Evolutionary conservation across 2,113 vertebrate species (phyloP).

Genomic region (Myiagra hebetior): DNA sequence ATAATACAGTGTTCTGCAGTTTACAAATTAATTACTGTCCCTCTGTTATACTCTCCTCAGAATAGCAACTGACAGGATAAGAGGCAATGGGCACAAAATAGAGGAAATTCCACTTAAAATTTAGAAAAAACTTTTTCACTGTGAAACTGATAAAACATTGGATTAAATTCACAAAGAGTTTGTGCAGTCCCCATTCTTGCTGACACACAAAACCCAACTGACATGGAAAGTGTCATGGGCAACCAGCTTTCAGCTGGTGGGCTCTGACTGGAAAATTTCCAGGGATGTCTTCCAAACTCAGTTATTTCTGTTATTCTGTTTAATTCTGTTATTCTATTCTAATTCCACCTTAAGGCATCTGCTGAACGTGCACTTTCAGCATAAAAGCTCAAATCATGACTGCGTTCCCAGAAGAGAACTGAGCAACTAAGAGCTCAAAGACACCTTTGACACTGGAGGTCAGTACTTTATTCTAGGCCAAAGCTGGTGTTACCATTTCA

Average conservation of each 20-base stretch:
- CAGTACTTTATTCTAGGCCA: background rate
- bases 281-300: background rate
- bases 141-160: background rate
- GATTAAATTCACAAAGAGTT: background rate
- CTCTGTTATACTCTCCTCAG: background rate
- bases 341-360: background rate
- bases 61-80: background rate
- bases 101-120: background rate
- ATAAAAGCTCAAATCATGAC: background rate
- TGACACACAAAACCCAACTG: background rate
- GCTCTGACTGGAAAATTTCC: background rate
- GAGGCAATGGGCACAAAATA: background rate
- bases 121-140: background rate
- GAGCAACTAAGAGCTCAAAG: background rate
- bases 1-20: background rate
- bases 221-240: background rate
- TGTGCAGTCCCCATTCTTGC: background rate
- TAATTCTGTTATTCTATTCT: background rate
- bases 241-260: background rate
- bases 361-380: background rate
- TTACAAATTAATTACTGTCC: background rate
- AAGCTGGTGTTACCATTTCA: background rate
- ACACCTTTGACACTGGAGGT: background rate
- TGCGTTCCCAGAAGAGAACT: background rate
- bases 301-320: background rate